Base-by-base conservation (phyloP, 2,113 vertebrate genomes). In the Hystrix cristata region DNA sequence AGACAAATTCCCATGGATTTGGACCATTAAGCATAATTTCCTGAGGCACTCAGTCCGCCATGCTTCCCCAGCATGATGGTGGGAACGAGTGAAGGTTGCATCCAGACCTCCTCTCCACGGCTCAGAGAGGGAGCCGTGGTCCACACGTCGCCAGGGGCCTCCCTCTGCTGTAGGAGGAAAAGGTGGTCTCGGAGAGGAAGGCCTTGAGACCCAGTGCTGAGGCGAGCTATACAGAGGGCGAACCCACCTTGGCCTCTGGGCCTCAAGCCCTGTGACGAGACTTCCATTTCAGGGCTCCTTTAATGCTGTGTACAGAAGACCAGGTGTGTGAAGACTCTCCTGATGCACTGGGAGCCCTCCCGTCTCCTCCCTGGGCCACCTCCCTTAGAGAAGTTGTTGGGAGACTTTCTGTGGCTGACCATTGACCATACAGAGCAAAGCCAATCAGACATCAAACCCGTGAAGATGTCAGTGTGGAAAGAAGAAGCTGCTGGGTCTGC, bases 231-330 rank as follows among this genome's bases (percentile, higher is more conserved):
- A n/a, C 31, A 3, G 16, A 62, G 43, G 15, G 31, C 3, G n/a
- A 57, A 25, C 5, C 19, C 13, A 4, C 10, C 1, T 65, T 69
- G 31, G 65, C 43, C 57, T 67, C 86, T 31, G 3, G 23, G 31
- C 31, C 65, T 43, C 1, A 4, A 48, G 43, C 21, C 29, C 74
- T 55, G 4, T 7, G 9, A 12, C 14, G 0, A 8, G 16, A 19
- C 48, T 91, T 79, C 76, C 27, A 9, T 14, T 19, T 1, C 31
- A 55, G 13, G 29, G 16, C 74, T 38, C n/a, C 34, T 48, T 94
- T 51, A 43, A 64, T 15, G 38, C 51, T 95, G 48, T 34, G 60
- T 53, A 46, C 43, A 1, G 38, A 34, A 16, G 31, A 48, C n/a
- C 43, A 14, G 15, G 43, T 60, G 27, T 72, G 2, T 51, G 57